Percentiles rank a stretch among this genome's conserved stretches.
These are phyloP conservation scores for Apodemia zela DNA, from an alignment of 2,888 invertebrate species.

Conservation along the genomic window DNA sequence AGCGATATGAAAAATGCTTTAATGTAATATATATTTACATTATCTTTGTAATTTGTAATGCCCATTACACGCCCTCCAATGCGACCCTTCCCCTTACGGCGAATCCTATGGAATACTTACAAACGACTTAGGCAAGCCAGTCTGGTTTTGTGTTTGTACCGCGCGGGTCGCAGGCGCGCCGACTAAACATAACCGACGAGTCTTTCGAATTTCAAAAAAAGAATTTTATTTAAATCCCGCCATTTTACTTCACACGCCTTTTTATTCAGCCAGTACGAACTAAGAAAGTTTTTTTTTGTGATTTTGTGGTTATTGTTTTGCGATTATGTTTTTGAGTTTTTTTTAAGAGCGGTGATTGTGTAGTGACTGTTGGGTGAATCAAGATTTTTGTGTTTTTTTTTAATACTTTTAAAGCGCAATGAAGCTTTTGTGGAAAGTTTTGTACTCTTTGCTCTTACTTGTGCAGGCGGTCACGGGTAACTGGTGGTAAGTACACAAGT, in stretches of 20 bases:
- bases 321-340: conserved; percentile 46
- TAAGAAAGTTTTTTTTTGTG: conserved; percentile 46
- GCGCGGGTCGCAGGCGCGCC: conserved; percentile 67
- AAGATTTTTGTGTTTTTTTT: conserved; percentile 37
- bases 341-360: conserved; percentile 35
- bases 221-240: conserved; percentile 33
- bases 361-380: conserved; percentile 40
- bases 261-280: conserved; percentile 39
- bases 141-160: conserved; percentile 74
- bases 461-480: conserved; percentile 61
- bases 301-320: conserved; percentile 55
- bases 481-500: conserved; percentile 65
- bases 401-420: conserved; percentile 51
- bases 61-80: conserved; percentile 66
- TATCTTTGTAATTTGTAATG: background rate
- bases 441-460: conserved; percentile 56
- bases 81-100: conserved; percentile 77
- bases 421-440: conserved; percentile 68
- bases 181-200: conserved; percentile 45
- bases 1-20: conserved; percentile 11
- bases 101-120: conserved; percentile 77
- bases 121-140: conserved; percentile 71
- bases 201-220: conserved; percentile 58
- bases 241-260: conserved; percentile 40
- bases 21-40: conserved; percentile 47